Evolutionary conservation across 1,140 invertebrate species (phyloP), one percentile per base, ranked within the genome.

Genomic region (Hycleus cichorii): DNA sequence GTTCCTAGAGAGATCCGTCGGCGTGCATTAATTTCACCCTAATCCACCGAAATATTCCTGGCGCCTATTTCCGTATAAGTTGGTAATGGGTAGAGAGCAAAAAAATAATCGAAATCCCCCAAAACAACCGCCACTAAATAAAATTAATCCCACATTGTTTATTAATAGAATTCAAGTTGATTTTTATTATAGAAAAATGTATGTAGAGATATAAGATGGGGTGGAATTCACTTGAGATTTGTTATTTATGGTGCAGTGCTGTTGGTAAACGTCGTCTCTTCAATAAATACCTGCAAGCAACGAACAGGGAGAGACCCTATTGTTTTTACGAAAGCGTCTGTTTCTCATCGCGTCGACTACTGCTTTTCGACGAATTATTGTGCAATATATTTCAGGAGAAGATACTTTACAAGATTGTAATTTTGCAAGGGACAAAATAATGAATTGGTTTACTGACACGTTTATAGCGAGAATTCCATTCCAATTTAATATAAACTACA

Each of bases 141-240:
- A 53, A 53, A 53, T 53, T 53, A 53, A 53, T 53, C 51, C 51
- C 27, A 53, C 46, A 53, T 45, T 32, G 42, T 32, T 4, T 32
- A 32, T 8, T 43, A 40, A 48, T 50, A 60, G 43, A 47, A 57
- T 49, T 18, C 57, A 60, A 60, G 48, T 60, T 52, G 56, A 60
- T 60, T 60, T 60, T 60, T 60, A 60, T 60, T 57, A 51, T 18
- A 18, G 18, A 18, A 18, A 18, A 18, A 18, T 18, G 18, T 18
- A 18, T 18, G 18, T 18, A 18, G 18, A 18, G 18, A 18, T 18
- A 18, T 18, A 18, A 18, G 18, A 18, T 18, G 18, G 2, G 39
- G 51, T 45, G 42, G 43, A 18, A 45, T 45, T 53, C 51, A 45
- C 51, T 32, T 32, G 42, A 53, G 46, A 42, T 11, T 12, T 3